Base-by-base conservation (phyloP, 2,113 vertebrate species). In the Dolichallabes microphthalmus region DNA sequence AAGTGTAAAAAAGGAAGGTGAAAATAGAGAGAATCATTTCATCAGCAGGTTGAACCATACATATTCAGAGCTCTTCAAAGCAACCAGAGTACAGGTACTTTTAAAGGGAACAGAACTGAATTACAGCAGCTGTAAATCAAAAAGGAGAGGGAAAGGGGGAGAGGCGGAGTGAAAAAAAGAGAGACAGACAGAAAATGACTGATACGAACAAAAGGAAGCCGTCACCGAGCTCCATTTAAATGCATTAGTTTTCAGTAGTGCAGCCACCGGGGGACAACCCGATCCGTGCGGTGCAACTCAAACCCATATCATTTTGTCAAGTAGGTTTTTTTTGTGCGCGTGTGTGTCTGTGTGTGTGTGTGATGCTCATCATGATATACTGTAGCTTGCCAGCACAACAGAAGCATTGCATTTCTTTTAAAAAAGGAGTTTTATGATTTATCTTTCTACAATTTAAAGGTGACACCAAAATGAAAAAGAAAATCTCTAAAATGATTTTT, bases 51-150 rank as follows among this genome's bases (percentile, higher is more conserved):
- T 66, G n/a, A 15, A 75, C 35, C 20, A 57, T 17, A 58, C 27
- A 81, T 71, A 64, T 32, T 79, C 35, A 81, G 35, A 52, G 22
- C 39, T 20, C 60, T 50, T 64, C 30, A 64, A 73, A 35, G 15
- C 76, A 61, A 19, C 39, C 66, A 75, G 60, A 80, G 53, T 58
- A 22, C 82, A 71, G 63, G 55, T 60, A 81, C 32, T 55, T 27
- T 50, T 68, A 20, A 80, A 79, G n/a, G 64, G 55, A 69, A 82
- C 20, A 74, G 69, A 80, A 55, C 60, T 77, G 77, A 82, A 86
- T 84, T 88, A 84, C 63, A 73, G 58, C 64, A 39, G 52, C 39
- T 74, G 68, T 74, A 84, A 74, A 88, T 90, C 55, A 80, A 79
- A 79, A 63, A 58, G 53, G 20, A 78, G 75, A 85, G 68, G 86